Conservation (phyloP, 2,888 invertebrate genomes). For the Acleris holmiana region DNA sequence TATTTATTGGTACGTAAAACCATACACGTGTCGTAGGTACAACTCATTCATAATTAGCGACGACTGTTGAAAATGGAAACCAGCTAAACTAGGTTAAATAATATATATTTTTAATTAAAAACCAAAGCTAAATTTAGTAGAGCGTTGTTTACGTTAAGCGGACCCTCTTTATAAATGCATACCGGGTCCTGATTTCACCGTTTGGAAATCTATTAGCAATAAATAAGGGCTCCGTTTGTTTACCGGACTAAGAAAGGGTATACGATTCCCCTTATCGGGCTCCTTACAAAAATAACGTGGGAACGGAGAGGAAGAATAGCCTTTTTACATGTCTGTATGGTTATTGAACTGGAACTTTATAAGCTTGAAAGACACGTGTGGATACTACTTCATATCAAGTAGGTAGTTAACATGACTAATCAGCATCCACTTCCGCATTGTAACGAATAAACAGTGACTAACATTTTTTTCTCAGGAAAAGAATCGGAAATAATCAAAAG, state of each 20-base stretch:
- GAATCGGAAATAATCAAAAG: slow-evolving; percentile 30
- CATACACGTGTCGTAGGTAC: too few relatives aligned
- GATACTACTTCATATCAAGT: slow-evolving; percentile 19
- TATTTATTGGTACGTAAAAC: too few relatives aligned
- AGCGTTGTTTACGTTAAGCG: slow-evolving; percentile 48
- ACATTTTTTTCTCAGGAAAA: slow-evolving; percentile 33
- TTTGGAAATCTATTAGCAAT: slow-evolving; percentile 80
- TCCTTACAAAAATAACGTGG: slow-evolving; percentile 80
- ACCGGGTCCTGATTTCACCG: slow-evolving; percentile 63
- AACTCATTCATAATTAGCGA: too few relatives aligned
- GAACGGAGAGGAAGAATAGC: slow-evolving; percentile 77
- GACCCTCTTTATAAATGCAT: slow-evolving; percentile 66
- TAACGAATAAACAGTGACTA: slow-evolving; percentile 36
- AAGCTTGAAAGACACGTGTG: slow-evolving; percentile 51
- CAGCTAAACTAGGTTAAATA: too few relatives aligned
- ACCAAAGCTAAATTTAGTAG: slow-evolving; percentile 14
- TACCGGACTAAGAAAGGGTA: slow-evolving; percentile 78
- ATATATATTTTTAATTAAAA: background rate
- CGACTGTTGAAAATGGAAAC: too few relatives aligned
- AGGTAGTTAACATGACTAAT: slow-evolving; percentile 41
- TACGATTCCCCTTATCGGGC: slow-evolving; percentile 79
- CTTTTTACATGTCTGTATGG: slow-evolving; percentile 67
- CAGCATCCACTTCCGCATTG: slow-evolving; percentile 40
- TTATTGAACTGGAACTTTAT: slow-evolving; percentile 67
- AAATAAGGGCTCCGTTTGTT: slow-evolving; percentile 77